Evolutionary conservation across 1,140 invertebrate genomes (phyloP).

Genomic region (Drosophila orosa): DNA sequence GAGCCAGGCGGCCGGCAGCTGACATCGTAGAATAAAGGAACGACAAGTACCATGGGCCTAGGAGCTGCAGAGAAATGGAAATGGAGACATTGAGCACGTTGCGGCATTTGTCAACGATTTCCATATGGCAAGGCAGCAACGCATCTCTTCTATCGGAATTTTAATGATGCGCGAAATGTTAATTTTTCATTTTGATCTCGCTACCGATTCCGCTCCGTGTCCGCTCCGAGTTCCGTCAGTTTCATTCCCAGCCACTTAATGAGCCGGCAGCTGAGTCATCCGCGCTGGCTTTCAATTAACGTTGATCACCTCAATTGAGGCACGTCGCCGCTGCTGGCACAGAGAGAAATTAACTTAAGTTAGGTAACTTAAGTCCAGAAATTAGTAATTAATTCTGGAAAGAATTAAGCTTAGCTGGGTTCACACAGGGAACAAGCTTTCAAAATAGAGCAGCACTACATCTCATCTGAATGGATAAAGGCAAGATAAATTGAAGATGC

Average conservation of each 20-base stretch:
- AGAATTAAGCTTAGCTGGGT: background rate
- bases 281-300: slow-evolving; percentile 77
- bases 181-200: slow-evolving; percentile 79
- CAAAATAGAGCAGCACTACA: too few species aligned
- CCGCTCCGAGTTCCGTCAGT: slow-evolving; percentile 13
- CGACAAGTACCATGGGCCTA: slow-evolving; percentile 45
- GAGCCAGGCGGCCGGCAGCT: slow-evolving; percentile 70
- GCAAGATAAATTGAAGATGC: too few species aligned
- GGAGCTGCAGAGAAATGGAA: slow-evolving; percentile 38
- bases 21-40: slow-evolving; percentile 41
- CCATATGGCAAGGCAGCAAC: slow-evolving; percentile 51
- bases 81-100: slow-evolving; percentile 77
- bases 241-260: slow-evolving; percentile 62
- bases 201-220: slow-evolving; percentile 11
- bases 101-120: slow-evolving; percentile 77
- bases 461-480: too few species aligned
- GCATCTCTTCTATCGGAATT: slow-evolving; percentile 65
- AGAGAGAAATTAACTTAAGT: background rate
- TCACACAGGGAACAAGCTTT: too few species aligned
- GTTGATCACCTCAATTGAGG: slow-evolving; percentile 82
- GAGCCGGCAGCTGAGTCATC: slow-evolving; percentile 70
- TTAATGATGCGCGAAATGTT: slow-evolving; percentile 81
- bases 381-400: background rate
- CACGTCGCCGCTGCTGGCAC: slow-evolving; percentile 56
- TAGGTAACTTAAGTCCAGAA: fast-evolving